Percentiles rank a stretch among this genome's conserved stretches.
phyloP scores from a whole-genome alignment of 2,113 vertebrate species.

The Crotalus horridus region DNA sequence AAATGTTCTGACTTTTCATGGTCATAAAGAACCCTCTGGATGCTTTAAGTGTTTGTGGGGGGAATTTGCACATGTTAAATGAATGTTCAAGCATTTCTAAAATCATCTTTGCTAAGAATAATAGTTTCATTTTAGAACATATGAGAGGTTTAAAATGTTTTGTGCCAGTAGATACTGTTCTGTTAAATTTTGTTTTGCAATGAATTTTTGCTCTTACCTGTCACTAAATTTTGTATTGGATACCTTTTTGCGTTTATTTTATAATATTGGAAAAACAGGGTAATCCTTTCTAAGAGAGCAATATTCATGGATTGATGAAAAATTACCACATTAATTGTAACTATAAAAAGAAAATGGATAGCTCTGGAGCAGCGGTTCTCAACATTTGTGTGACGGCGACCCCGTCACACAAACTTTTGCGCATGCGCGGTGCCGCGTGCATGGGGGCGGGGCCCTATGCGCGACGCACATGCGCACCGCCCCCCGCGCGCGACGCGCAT shows the following conservation, averaged over 20 bases:
- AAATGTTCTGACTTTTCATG: neutral
- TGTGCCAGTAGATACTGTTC: neutral
- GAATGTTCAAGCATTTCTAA: neutral
- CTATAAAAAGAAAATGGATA: neutral
- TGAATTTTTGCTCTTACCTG: neutral
- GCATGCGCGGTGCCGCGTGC: too few relatives aligned
- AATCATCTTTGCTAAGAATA: neutral
- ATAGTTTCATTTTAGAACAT: neutral
- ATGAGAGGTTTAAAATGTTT: neutral
- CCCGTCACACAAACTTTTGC: too few relatives aligned
- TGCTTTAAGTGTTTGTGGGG: neutral
- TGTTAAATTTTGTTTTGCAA: neutral
- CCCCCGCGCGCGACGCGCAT: too few relatives aligned
- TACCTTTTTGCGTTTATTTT: neutral
- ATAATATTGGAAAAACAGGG: neutral
- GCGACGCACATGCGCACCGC: too few relatives aligned
- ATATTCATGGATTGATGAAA: neutral
- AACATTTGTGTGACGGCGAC: too few relatives aligned
- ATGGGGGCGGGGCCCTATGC: too few relatives aligned
- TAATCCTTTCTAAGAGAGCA: neutral
- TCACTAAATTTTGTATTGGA: neutral
- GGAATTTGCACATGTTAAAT: neutral
- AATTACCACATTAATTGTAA: neutral
- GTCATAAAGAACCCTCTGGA: neutral
- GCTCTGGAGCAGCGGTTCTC: too few relatives aligned